Percentiles rank a stretch among this genome's conserved stretches.
These are phyloP conservation scores for Fulmarus glacialis DNA, from an alignment of 2,113 vertebrate genomes.

Conservation along the genomic window DNA sequence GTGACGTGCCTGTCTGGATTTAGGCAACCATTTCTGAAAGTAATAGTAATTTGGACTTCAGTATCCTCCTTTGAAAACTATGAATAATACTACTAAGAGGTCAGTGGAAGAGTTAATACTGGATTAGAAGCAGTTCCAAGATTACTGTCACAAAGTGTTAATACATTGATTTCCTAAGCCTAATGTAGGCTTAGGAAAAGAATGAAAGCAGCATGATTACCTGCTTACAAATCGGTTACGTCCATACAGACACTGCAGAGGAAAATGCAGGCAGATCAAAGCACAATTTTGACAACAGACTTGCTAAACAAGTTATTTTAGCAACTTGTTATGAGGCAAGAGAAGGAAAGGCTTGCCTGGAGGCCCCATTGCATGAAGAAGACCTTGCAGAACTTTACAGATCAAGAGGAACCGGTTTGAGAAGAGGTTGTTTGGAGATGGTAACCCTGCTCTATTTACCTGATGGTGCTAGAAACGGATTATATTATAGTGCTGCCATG, in stretches of 20 bases:
- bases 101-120: not conserved
- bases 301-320: not conserved
- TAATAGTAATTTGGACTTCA: not conserved
- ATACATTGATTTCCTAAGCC: not conserved
- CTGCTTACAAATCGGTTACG: not conserved
- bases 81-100: not conserved
- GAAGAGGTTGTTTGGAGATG: not conserved
- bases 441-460: not conserved
- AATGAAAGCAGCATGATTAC: not conserved
- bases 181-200: not conserved
- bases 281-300: not conserved
- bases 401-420: not conserved
- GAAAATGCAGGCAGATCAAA: not conserved
- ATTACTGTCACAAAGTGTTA: not conserved
- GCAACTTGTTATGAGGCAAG: not conserved
- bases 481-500: not conserved
- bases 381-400: not conserved
- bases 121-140: not conserved
- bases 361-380: not conserved
- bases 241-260: not conserved
- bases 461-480: not conserved
- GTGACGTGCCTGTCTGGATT: not conserved
- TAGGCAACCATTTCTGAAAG: not conserved
- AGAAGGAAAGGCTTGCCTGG: not conserved
- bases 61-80: not conserved